Percentiles rank a stretch among this genome's conserved stretches.
Conservation (phyloP, 2,797 vertebrate genomes). For the Gila robusta region DNA sequence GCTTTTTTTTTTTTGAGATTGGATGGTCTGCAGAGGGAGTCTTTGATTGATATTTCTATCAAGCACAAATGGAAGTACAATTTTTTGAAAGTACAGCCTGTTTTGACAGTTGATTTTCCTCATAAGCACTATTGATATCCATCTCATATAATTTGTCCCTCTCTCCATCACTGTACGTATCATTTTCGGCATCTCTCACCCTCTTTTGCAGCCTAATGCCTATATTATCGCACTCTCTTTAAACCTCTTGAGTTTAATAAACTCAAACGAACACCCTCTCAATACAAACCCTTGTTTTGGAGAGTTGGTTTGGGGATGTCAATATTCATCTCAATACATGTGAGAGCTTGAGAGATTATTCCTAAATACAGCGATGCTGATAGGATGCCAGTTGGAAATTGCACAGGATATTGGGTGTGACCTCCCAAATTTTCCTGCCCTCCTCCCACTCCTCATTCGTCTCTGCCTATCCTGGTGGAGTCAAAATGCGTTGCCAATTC, state of each 20-base stretch:
- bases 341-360: constrained; percentile 14
- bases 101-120: constrained; percentile 39
- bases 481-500: constrained; percentile 28
- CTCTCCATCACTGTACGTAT: constrained; percentile 30
- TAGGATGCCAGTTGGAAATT: constrained; percentile 46
- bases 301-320: constrained; percentile 12
- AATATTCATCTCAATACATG: constrained; percentile 24
- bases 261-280: neutral
- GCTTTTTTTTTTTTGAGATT: constrained; percentile 14
- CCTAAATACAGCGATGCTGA: constrained; percentile 28
- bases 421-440: constrained; percentile 44
- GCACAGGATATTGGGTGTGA: constrained; percentile 49
- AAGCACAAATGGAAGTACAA: constrained; percentile 17
- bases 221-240: constrained; percentile 16
- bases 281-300: constrained; percentile 37
- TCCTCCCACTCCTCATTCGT: constrained; percentile 24
- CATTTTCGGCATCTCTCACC: neutral
- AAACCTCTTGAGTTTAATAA: constrained; percentile 48
- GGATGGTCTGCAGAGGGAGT: constrained; percentile 6
- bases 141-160: constrained; percentile 29
- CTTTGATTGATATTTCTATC: constrained; percentile 43
- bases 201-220: constrained; percentile 11
- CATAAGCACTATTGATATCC: constrained; percentile 21
- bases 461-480: constrained; percentile 25
- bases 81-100: constrained; percentile 19